A percentile compares a stretch with the other conserved stretches of the same genome.
Conservation (phyloP, 2,797 vertebrate species). For the Acipenser oxyrinchus region DNA sequence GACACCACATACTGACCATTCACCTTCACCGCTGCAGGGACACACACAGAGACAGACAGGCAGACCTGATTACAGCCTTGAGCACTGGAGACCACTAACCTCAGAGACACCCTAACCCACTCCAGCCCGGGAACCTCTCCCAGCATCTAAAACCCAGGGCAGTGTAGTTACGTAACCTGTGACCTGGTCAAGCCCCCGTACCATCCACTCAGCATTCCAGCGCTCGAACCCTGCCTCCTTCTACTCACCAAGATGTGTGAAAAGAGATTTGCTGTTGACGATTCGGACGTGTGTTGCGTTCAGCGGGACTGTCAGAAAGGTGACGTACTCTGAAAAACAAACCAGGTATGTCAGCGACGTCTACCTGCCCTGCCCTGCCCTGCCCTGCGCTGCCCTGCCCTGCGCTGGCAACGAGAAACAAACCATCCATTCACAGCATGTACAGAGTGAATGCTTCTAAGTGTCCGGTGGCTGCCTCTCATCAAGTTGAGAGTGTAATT, state of each 20-base stretch:
- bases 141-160: too few relatives aligned
- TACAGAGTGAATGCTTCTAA: too few relatives aligned
- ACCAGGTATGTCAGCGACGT: neutral
- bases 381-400: too few relatives aligned
- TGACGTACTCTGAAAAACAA: constrained; percentile 71
- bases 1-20: constrained; percentile 67
- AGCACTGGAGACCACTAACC: neutral
- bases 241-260: constrained; percentile 86
- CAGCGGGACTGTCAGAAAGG: constrained; percentile 72
- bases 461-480: too few relatives aligned
- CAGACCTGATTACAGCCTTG: neutral
- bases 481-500: too few relatives aligned
- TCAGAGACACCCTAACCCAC: neutral
- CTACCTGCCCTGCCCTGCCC: too few relatives aligned
- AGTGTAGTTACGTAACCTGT: too few relatives aligned
- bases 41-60: constrained; percentile 3
- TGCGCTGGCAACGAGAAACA: neutral
- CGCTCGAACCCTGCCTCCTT: neutral
- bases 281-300: constrained; percentile 66
- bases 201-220: neutral
- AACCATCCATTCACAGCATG: neutral
- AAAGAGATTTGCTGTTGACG: constrained; percentile 75
- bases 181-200: neutral
- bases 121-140: too few relatives aligned
- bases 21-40: constrained; percentile 64